phyloP scores from a whole-genome alignment of 2,113 vertebrate genomes.

The Mixornis gularis region DNA sequence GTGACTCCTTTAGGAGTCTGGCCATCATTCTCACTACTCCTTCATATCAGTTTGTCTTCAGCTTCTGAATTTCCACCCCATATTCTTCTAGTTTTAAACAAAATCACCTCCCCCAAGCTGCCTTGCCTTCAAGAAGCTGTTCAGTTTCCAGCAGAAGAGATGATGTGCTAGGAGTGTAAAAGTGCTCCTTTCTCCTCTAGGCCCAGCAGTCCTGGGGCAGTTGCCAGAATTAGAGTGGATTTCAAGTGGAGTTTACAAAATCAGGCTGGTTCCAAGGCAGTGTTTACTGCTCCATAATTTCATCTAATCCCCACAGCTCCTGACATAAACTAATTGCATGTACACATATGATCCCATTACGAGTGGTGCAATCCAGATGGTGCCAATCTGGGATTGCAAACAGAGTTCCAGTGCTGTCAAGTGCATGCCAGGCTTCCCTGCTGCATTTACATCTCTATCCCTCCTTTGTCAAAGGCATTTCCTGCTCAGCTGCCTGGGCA shows the following conservation, averaged over 20 bases:
- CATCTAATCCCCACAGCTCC: slow-evolving; percentile 45
- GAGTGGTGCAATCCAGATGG: slow-evolving; percentile 53
- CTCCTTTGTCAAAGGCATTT: background rate
- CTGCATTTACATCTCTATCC: slow-evolving; percentile 1
- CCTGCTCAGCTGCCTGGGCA: background rate
- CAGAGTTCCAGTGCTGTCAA: slow-evolving; percentile 29
- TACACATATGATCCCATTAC: slow-evolving; percentile 48
- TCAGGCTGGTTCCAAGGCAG: slow-evolving; percentile 40
- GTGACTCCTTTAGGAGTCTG: background rate
- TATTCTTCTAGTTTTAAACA: background rate
- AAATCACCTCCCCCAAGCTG: background rate
- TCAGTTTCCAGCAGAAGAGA: background rate
- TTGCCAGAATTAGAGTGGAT: slow-evolving; percentile 22
- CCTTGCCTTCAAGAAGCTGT: background rate
- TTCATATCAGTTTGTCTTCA: background rate
- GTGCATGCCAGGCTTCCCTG: background rate
- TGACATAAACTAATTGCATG: slow-evolving; percentile 56
- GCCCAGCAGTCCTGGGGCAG: background rate
- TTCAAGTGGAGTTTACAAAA: slow-evolving; percentile 46
- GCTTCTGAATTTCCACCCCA: background rate
- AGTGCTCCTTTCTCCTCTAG: background rate
- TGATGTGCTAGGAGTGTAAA: background rate
- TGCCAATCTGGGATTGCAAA: slow-evolving; percentile 22
- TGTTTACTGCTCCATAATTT: slow-evolving; percentile 37
- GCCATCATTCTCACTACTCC: background rate